These are phyloP conservation scores for Cetonia aurata DNA, from an alignment of 2,888 invertebrate genomes.

Conservation along the genomic window DNA sequence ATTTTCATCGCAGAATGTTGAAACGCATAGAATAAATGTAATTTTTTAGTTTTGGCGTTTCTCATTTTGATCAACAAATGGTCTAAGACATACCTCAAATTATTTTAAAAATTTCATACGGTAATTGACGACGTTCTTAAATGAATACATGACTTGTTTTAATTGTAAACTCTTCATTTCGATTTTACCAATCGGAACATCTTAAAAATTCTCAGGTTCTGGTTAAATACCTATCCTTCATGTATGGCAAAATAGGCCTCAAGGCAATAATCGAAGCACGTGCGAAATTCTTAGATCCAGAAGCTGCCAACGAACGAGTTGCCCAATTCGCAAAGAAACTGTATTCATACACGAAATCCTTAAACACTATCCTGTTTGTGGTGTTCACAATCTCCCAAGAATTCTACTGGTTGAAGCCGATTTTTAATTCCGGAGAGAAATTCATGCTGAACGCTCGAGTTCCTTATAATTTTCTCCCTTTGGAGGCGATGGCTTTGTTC, in stretches of 20 bases:
- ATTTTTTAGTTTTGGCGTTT: no score
- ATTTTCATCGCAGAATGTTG: no score
- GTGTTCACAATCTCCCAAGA: conserved; percentile 8
- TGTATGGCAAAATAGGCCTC: conserved; percentile 1
- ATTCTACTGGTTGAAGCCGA: conserved; percentile 29
- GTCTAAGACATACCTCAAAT: no score
- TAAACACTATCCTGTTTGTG: conserved; percentile 20
- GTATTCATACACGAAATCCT: neutral
- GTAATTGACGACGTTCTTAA: no score
- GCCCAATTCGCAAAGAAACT: neutral
- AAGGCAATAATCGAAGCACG: neutral
- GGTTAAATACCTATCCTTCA: conserved; percentile 3
- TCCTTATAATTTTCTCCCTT: conserved; percentile 11
- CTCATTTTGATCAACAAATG: no score
- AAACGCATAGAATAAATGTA: no score
- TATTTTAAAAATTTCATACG: no score
- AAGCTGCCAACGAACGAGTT: neutral
- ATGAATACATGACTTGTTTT: no score
- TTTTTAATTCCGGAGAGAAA: conserved; percentile 8
- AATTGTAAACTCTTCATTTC: no score
- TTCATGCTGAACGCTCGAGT: conserved; percentile 37
- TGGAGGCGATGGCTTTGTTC: conserved; percentile 17
- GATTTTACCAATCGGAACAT: no score
- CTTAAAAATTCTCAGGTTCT: neutral
- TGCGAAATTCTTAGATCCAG: conserved; percentile 30